Evolutionary conservation across 1,140 invertebrate species (phyloP).

Genomic region (Brachionus rubens): DNA sequence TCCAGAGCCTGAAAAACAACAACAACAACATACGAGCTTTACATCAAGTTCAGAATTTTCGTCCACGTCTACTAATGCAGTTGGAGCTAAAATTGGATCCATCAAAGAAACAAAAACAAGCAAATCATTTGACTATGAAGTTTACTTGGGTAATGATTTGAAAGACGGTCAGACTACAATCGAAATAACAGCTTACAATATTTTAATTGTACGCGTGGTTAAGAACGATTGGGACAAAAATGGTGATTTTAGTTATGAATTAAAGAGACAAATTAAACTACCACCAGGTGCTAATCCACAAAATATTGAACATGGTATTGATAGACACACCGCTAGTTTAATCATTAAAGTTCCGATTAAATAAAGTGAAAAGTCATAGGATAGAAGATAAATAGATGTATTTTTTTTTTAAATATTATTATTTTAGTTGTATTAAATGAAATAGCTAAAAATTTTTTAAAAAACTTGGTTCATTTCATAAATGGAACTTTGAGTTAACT

Average conservation of each 20-base stretch:
- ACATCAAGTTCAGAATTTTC: neutral
- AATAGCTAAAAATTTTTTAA: no score
- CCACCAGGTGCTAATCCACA: slow-evolving; percentile 38
- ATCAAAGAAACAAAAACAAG: neutral
- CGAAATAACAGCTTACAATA: slow-evolving; percentile 33
- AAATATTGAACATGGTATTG: slow-evolving; percentile 40
- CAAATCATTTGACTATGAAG: slow-evolving; percentile 10
- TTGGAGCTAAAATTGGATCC: slow-evolving; percentile 15
- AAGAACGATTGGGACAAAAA: slow-evolving; percentile 40
- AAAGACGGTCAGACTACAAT: slow-evolving; percentile 24
- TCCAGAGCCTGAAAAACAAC: neutral
- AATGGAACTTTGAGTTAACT: no score
- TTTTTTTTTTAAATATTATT: neutral
- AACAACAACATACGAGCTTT: neutral
- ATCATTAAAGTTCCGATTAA: slow-evolving; percentile 34
- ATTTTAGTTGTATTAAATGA: no score
- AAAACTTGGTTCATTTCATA: no score
- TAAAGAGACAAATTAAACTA: slow-evolving; percentile 34
- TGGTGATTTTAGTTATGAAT: slow-evolving; percentile 38
- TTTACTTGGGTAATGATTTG: slow-evolving; percentile 19
- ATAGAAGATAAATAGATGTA: neutral
- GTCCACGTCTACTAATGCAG: no score
- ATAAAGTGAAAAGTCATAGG: neutral
- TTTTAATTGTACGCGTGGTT: slow-evolving; percentile 9
- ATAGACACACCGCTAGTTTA: slow-evolving; percentile 5